Percentiles rank a stretch among this genome's conserved stretches.
phyloP scores from a whole-genome alignment of 2,888 invertebrate genomes.

The Eristalinus sepulchralis region DNA sequence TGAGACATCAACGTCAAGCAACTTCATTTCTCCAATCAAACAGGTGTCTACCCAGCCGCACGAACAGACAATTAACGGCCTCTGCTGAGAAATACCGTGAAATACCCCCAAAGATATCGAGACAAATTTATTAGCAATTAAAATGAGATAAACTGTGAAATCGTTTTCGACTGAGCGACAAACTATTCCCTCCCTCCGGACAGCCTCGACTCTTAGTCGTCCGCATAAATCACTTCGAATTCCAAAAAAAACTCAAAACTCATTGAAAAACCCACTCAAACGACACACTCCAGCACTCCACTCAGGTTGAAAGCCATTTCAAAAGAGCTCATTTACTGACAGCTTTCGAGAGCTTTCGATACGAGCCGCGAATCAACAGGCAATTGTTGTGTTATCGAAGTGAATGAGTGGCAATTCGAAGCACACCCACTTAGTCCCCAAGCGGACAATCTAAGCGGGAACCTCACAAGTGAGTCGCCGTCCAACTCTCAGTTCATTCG shows the following conservation, averaged over 20 bases:
- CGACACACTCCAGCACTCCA: not conserved
- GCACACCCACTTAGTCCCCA: slow-evolving; percentile 5
- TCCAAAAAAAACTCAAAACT: not conserved
- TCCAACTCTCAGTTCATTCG: slow-evolving; percentile 51
- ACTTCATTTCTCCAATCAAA: not conserved
- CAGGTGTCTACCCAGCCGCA: not conserved
- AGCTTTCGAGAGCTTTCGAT: slow-evolving; percentile 36
- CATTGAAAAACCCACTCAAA: not conserved
- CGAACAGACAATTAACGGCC: not conserved
- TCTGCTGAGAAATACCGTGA: not conserved
- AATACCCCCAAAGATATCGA: not conserved
- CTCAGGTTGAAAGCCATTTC: not conserved
- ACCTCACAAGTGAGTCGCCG: slow-evolving; percentile 1
- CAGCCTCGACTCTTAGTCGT: not conserved
- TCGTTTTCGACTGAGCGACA: not conserved
- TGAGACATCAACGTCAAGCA: not conserved
- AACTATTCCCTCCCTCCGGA: not conserved
- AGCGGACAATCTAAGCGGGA: slow-evolving; percentile 35
- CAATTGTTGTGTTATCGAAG: slow-evolving; percentile 29
- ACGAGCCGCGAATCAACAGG: slow-evolving; percentile 7
- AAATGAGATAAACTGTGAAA: not conserved
- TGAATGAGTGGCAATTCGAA: slow-evolving; percentile 21
- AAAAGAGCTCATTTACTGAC: not conserved
- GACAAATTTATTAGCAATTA: not conserved
- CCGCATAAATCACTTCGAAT: not conserved